Evolutionary conservation across 2,888 invertebrate genomes (phyloP), one percentile per base, ranked within the genome.

Genomic region (Molanna angustata): DNA sequence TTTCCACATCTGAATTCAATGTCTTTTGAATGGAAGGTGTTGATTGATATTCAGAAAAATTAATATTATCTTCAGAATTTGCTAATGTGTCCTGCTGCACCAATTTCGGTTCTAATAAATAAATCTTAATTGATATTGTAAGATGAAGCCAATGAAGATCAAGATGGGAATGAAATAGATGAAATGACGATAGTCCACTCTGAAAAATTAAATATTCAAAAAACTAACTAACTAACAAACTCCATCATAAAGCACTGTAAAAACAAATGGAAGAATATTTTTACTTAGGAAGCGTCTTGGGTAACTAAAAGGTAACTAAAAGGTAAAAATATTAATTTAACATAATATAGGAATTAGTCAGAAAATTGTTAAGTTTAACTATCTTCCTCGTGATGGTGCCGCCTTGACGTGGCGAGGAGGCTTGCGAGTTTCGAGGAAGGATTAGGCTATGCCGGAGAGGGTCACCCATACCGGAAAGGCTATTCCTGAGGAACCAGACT

Each of bases 131-230:
- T 7, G 33, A 7, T 1, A 61, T 52, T 48, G 58, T 67, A 3
- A 75, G 49, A 42, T 70, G 66, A 13, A 71, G 62, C 78, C 78
- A 78, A 18, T 72, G 64, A 27, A 78, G 58, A 53, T 79, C 78
- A 53, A 78, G 60, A 56, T 76, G 72, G 42, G 71, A 58, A 61
- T 79, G 78, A 53, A 73, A 76, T 55, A 73, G 63, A 53, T 78
- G 77, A 61, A 73, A 75, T n/a, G 70, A 68, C 7, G 73, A 68
- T 51, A 74, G 69, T 1, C 64, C 59, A 54, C 69, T 70, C 73
- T 76, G 58, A 52, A 65, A 69, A 0, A 33, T 19, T 17, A 22
- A 33, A 33, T 35, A 6, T 14, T 19, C 2, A 11, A 32, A 11
- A n/a, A n/a, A n/a, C n/a, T n/a, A n/a, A n/a, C n/a, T n/a, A n/a